Percentiles rank a stretch among this genome's conserved stretches.
Conservation (phyloP, 2,797 vertebrate genomes). For the Syngnathus acus region DNA sequence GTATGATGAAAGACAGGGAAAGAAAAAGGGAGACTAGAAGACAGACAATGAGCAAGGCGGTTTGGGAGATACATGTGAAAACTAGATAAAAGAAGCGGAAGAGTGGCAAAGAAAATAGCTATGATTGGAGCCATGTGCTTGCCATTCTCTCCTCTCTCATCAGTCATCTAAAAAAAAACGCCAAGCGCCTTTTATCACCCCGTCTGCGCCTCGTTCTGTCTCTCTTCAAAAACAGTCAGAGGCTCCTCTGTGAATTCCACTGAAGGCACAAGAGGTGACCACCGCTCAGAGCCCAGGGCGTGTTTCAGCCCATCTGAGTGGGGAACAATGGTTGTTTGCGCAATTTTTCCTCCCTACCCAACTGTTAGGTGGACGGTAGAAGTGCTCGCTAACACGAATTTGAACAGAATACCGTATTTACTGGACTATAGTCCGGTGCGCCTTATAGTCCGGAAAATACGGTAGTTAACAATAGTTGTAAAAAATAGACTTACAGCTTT, state of each 20-base stretch:
- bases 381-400: too few species aligned
- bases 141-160: constrained; percentile 33
- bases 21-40: constrained; percentile 19
- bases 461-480: too few species aligned
- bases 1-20: constrained; percentile 28
- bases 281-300: constrained; percentile 28
- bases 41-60: constrained; percentile 19
- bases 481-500: too few species aligned
- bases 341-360: too few species aligned
- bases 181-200: constrained; percentile 51
- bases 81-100: constrained; percentile 19
- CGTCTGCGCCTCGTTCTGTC: constrained; percentile 32
- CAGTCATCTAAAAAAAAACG: constrained; percentile 36
- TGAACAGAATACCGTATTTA: too few species aligned
- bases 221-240: constrained; percentile 37
- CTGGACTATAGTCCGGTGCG: too few species aligned
- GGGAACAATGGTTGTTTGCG: constrained; percentile 21
- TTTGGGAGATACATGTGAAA: constrained; percentile 8
- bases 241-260: constrained; percentile 22
- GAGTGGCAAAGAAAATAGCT: constrained; percentile 26
- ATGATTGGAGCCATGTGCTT: constrained; percentile 38
- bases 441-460: too few species aligned
- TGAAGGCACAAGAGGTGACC: constrained; percentile 38
- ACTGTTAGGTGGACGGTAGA: too few species aligned
- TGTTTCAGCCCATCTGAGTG: constrained; percentile 27